These are phyloP conservation scores for Rhodophaea formosa DNA, from an alignment of 2,888 invertebrate species.

Conservation along the genomic window DNA sequence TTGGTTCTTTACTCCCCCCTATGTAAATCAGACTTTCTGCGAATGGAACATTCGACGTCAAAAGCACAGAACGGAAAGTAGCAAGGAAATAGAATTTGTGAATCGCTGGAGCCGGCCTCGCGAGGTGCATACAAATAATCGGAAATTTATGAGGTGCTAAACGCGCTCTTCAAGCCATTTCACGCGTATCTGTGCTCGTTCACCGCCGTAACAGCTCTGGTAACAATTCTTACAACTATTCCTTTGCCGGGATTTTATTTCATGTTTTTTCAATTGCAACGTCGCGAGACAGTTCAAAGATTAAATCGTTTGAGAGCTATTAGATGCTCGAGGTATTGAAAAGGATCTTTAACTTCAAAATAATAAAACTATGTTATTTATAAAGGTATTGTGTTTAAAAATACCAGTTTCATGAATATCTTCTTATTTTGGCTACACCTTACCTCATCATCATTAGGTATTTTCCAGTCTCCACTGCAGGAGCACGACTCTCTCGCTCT, in stretches of 20 bases:
- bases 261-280: not conserved
- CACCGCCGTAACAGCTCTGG: not conserved
- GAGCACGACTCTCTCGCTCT: no score
- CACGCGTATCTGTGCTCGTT: constrained; percentile 5
- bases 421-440: no score
- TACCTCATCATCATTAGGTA: no score
- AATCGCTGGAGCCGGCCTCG: constrained; percentile 21
- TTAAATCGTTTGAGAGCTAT: no score
- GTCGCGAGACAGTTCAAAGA: not conserved
- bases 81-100: constrained; percentile 22
- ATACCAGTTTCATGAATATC: no score
- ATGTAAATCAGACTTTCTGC: not conserved
- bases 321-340: no score
- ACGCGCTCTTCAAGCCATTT: not conserved
- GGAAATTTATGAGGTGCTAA: constrained; percentile 22
- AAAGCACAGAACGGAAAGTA: constrained; percentile 14
- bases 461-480: no score
- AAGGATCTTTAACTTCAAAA: no score
- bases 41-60: not conserved
- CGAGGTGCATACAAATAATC: constrained; percentile 25
- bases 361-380: no score
- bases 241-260: not conserved
- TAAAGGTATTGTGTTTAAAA: no score
- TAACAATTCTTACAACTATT: not conserved
- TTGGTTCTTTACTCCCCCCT: no score